A percentile compares a stretch with the other conserved stretches of the same genome.
Conservation (phyloP, 2,797 vertebrate genomes). For the Fundulus diaphanus region DNA sequence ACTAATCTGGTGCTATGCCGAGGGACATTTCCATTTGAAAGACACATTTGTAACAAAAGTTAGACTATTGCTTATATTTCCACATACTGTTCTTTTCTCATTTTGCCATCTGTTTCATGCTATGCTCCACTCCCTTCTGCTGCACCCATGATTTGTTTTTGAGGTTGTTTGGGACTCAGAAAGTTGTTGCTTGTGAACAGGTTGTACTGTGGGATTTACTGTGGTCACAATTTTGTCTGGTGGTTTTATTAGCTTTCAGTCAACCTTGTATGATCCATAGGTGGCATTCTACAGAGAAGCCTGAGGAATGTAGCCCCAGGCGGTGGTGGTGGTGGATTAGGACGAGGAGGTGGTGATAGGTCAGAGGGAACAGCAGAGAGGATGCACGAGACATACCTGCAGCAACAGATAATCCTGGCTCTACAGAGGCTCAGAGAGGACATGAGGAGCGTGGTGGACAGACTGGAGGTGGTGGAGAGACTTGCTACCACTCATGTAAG, state of each 20-base stretch:
- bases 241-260: not conserved
- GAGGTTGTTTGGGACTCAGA: not conserved
- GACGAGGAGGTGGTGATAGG: conserved; percentile 63
- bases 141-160: not conserved
- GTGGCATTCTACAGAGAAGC: conserved; percentile 52
- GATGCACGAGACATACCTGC: conserved; percentile 74
- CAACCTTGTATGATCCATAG: conserved; percentile 48
- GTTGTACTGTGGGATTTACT: not conserved
- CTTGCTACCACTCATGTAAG: conserved; percentile 80
- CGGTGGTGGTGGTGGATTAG: conserved; percentile 30
- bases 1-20: too few relatives aligned
- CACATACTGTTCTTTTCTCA: not conserved
- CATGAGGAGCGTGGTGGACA: conserved; percentile 85
- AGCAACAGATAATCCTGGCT: conserved; percentile 77
- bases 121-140: not conserved
- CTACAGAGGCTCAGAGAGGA: conserved; percentile 83
- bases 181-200: not conserved
- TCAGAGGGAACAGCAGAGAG: conserved; percentile 57
- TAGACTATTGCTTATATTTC: not conserved
- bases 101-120: not conserved
- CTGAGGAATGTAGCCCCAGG: conserved; percentile 23
- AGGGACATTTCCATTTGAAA: not conserved
- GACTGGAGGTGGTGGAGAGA: conserved; percentile 85
- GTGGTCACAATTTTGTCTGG: not conserved
- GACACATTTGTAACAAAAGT: not conserved